These are phyloP conservation scores for Stomatorhinus ivindoensis DNA, from an alignment of 2,113 vertebrate species.

Conservation along the genomic window DNA sequence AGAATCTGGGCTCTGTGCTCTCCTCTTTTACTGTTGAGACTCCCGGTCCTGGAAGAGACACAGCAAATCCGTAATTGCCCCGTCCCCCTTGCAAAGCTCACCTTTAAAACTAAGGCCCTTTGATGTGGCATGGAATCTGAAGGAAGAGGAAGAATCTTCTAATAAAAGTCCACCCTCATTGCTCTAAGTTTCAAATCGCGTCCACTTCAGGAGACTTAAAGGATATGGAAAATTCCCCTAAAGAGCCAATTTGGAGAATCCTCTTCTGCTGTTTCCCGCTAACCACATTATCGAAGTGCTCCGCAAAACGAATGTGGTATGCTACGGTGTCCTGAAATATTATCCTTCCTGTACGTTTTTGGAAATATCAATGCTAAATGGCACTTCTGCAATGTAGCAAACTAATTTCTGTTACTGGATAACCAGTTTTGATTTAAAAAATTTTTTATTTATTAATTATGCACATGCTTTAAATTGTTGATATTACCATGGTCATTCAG, in stretches of 20 bases:
- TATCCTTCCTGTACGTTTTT: not conserved
- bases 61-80: not conserved
- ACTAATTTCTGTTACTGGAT: not conserved
- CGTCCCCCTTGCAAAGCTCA: not conserved
- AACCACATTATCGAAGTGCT: not conserved
- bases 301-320: not conserved
- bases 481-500: not conserved
- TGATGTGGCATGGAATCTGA: not conserved
- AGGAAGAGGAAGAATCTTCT: not conserved
- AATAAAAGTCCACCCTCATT: not conserved
- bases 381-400: slow-evolving; percentile 1
- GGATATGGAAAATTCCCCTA: not conserved
- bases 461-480: not conserved
- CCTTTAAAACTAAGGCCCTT: not conserved
- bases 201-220: not conserved
- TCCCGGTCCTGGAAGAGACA: not conserved
- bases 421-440: not conserved
- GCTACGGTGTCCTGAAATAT: not conserved
- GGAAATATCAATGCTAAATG: not conserved
- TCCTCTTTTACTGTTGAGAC: not conserved
- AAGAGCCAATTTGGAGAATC: not conserved
- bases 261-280: not conserved
- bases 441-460: not conserved
- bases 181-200: not conserved
- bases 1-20: not conserved